These are phyloP conservation scores for Ataeniobius toweri DNA, from an alignment of 2,797 vertebrate species.

Conservation along the genomic window DNA sequence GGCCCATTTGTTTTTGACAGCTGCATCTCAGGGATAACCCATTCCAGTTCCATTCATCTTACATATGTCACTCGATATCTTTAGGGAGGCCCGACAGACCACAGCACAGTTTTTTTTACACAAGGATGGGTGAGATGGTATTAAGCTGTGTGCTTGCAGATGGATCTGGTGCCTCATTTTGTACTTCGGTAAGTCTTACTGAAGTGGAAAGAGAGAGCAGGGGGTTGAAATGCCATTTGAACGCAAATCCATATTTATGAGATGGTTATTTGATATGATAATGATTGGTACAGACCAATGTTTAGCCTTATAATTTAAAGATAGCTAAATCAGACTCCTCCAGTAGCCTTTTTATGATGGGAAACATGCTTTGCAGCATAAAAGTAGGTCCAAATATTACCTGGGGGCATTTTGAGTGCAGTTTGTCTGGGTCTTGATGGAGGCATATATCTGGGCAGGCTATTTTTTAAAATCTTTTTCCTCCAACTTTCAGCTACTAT, in stretches of 20 bases:
- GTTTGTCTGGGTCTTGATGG: neutral
- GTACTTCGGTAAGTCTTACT: constrained; percentile 9
- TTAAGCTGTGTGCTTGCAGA: constrained; percentile 26
- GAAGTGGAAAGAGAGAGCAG: constrained; percentile 21
- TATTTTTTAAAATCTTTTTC: neutral
- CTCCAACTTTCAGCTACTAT: neutral
- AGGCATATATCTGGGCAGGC: neutral
- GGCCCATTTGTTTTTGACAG: constrained; percentile 61
- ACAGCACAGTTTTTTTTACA: constrained; percentile 8
- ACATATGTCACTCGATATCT: constrained; percentile 55
- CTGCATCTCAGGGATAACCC: constrained; percentile 58
- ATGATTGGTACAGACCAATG: neutral
- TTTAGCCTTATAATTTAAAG: neutral
- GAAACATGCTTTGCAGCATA: neutral
- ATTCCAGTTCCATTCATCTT: constrained; percentile 57
- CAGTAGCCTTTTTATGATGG: neutral
- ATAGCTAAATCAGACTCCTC: neutral
- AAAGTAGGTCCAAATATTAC: too few relatives aligned
- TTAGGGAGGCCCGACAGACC: constrained; percentile 21
- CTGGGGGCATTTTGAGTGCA: neutral
- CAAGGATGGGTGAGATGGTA: constrained; percentile 7
- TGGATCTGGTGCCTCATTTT: constrained; percentile 22
- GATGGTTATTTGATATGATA: neutral
- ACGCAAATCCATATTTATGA: neutral
- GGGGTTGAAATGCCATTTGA: neutral